These are phyloP conservation scores for Bos javanicus DNA, from an alignment of 2,113 vertebrate genomes.

Conservation along the genomic window DNA sequence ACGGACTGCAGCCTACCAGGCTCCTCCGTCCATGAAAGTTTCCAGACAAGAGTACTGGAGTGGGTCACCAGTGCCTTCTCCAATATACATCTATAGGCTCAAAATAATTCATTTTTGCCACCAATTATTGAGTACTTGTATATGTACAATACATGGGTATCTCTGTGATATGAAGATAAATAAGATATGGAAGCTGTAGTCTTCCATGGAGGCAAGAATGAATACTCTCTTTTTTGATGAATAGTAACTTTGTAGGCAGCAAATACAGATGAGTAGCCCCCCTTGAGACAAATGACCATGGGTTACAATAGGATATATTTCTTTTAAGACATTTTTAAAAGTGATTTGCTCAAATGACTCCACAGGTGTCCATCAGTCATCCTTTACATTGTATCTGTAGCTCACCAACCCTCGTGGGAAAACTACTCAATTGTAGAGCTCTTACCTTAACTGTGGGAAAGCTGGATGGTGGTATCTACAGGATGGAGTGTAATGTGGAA, in stretches of 20 bases:
- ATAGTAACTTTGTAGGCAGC: slow-evolving; percentile 12
- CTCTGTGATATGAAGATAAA: slow-evolving; percentile 4
- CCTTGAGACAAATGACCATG: not conserved
- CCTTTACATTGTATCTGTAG: not conserved
- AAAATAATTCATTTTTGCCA: not conserved
- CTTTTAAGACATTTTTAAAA: not conserved
- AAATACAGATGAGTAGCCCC: not conserved
- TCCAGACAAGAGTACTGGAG: no score
- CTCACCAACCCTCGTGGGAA: not conserved
- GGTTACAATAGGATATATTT: not conserved
- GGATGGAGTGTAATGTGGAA: not conserved
- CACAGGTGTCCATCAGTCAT: not conserved
- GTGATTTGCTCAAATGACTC: not conserved
- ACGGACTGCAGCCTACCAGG: no score
- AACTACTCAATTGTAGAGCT: not conserved
- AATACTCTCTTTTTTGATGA: slow-evolving; percentile 22
- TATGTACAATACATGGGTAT: not conserved
- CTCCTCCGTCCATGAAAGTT: no score
- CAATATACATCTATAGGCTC: not conserved
- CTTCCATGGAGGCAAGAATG: not conserved
- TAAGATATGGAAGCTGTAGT: not conserved
- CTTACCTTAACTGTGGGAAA: not conserved
- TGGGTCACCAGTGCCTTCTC: no score
- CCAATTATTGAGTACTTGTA: not conserved
- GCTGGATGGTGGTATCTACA: not conserved